Evolutionary conservation across 2,113 vertebrate genomes (phyloP), one percentile per base, ranked within the genome.

Genomic region (Rhodinocichla rosea): DNA sequence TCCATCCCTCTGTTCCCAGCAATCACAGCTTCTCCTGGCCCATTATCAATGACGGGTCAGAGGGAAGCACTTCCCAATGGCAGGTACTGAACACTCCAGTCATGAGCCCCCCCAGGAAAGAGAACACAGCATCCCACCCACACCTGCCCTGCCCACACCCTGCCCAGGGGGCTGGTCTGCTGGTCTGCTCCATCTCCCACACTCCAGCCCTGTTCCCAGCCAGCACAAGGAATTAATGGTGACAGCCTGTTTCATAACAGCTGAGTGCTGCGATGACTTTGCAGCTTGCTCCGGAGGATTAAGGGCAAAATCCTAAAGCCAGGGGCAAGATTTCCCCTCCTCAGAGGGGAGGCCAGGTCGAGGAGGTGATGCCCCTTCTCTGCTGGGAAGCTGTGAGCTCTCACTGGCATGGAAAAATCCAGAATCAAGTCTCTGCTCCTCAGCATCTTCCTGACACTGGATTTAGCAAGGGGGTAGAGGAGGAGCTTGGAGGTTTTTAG

Each of bases 211-310:
- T 2, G 7, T 1, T n/a, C 28, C n/a, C 2, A 11, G n/a, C 32
- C 71, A 75, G 65, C 65, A 55, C 28, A 11, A 63, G 79, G 85
- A 91, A 92, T 93, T 90, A 92, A 55, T 6, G 9, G 39, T 45
- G 76, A 65, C 18, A 12, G 75, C 27, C 17, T 57, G 4, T 91
- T 96, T 96, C 6, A 7, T 94, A 96, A 95, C 53, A 56, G 90
- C 83, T 6, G 39, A 77, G 90, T 7, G 10, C 79, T 55, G 80
- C 9, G 2, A 95, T 95, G 95, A 96, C 96, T 96, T 94, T 95
- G 95, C 94, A 94, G 93, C 94, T 96, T 30, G 35, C 73, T 90
- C 37, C 1, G 5, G 45, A 89, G 75, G 94, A 95, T 95, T 94
- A 95, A 4, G 0, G 42, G 67, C 37, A 70, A 90, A 93, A 92